A percentile compares a stretch with the other conserved stretches of the same genome.
phyloP scores from a whole-genome alignment of 2,113 vertebrate genomes.

The Ophthalmolycus amberensis region DNA sequence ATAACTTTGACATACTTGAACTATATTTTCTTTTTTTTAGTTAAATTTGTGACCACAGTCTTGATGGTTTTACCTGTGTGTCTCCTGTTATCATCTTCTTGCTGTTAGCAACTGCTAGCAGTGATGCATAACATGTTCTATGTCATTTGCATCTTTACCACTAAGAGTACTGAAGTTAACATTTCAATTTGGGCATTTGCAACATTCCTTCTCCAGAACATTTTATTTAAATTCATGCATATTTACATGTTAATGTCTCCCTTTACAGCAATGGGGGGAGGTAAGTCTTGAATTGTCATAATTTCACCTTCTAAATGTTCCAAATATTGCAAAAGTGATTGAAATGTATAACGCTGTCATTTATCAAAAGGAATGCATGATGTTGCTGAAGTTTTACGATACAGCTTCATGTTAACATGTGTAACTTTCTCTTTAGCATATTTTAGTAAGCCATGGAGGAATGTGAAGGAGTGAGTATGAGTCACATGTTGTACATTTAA shows the following conservation, averaged over 20 bases:
- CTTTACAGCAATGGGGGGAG: constrained; percentile 18
- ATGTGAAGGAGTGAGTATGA: constrained; percentile 7
- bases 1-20: too few relatives aligned
- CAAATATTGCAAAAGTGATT: background rate
- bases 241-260: constrained; percentile 12
- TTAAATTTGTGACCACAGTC: too few relatives aligned
- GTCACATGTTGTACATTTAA: background rate
- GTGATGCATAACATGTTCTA: too few relatives aligned
- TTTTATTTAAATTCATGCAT: background rate
- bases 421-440: background rate
- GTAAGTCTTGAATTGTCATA: background rate
- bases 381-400: background rate
- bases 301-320: background rate
- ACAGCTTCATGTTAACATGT: background rate
- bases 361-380: background rate
- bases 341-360: background rate
- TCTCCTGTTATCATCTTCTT: too few relatives aligned
- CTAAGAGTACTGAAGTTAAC: background rate
- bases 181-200: background rate
- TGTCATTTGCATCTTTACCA: background rate
- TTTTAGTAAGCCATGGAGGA: constrained; percentile 19
- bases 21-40: too few relatives aligned
- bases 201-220: background rate
- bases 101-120: too few relatives aligned
- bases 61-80: too few relatives aligned